phyloP scores from a whole-genome alignment of 1,140 invertebrate species.

The Ips nitidus region DNA sequence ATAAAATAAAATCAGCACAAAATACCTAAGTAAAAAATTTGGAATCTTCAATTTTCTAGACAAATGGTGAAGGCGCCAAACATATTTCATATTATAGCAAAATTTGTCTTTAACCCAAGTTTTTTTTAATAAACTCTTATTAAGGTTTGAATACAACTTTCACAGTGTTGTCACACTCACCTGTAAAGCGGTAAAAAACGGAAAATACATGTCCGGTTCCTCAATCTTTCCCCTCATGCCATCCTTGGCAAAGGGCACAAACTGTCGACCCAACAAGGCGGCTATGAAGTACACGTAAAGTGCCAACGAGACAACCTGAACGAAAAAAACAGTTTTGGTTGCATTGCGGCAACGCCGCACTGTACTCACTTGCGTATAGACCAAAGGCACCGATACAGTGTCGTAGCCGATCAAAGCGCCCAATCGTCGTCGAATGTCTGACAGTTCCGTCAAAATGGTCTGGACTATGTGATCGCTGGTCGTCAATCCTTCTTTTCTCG shows the following conservation, averaged over 20 bases:
- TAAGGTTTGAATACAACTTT: too few relatives aligned
- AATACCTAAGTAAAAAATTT: too few relatives aligned
- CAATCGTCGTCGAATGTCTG: constrained; percentile 76
- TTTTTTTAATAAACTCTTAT: too few relatives aligned
- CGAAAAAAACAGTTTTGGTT: constrained; percentile 41
- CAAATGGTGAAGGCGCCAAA: too few relatives aligned
- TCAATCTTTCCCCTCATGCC: constrained; percentile 62
- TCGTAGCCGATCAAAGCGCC: constrained; percentile 89
- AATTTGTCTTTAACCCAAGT: too few relatives aligned
- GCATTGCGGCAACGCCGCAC: not conserved
- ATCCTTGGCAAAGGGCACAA: constrained; percentile 60
- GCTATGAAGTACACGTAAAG: constrained; percentile 91
- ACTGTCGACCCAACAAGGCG: constrained; percentile 79
- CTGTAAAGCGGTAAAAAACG: constrained; percentile 88
- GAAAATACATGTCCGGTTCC: constrained; percentile 87
- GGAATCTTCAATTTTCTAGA: too few relatives aligned
- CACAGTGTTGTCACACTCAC: constrained; percentile 53
- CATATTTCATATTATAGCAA: too few relatives aligned
- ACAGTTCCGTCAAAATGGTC: constrained; percentile 78
- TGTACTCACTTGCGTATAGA: constrained; percentile 89
- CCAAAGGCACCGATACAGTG: constrained; percentile 94
- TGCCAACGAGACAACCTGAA: constrained; percentile 87
- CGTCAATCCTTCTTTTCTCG: constrained; percentile 77
- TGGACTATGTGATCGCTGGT: constrained; percentile 85
- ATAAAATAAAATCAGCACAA: too few relatives aligned